Base-by-base conservation (phyloP, 2,888 invertebrate species). In the Epistrophella euchroma region DNA sequence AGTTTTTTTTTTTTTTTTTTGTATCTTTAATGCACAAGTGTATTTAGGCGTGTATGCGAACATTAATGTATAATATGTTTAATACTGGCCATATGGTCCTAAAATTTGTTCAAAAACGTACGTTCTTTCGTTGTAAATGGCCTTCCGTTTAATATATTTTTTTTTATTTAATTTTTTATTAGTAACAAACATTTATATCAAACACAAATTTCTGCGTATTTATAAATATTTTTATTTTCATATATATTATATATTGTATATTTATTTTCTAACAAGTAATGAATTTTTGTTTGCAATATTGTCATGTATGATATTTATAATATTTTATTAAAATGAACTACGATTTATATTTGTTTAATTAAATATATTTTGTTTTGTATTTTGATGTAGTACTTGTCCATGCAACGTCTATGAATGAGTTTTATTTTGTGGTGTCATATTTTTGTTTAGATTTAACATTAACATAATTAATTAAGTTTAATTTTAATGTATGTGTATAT, bases 41-140 rank as follows among this genome's bases (percentile, higher is more conserved):
- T 68, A 50, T 68, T n/a, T 68, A 68, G 62, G 58, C 66, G 72
- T 60, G 43, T 37, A 66, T 77, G 50, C 52, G n/a, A 45, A 70
- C 50, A 40, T 32, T 32, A 62, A 62, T 55, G 50, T 40, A 45
- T 40, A 35, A 25, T 58, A 19, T 52, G 13, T 52, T 79, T 60
- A 66, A 71, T 81, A 64, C 62, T 81, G 81, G 85, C 85, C 85
- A 77, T 47, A 47, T 81, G 85, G 76, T 85, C 64, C 75, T 72
- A 19, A 56, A 55, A 56, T 64, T 58, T 74, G 37, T 55, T 71
- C 40, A 66, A 45, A 80, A 79, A 72, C 66, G 70, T 75, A 66
- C 56, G 74, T 76, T 77, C 73, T 62, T 83, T 85, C 85, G 85
- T 85, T 85, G 85, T 85, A 81, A 76, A 81, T 76, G 85, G 85